Evolutionary conservation across 2,888 invertebrate species (phyloP).

Genomic region (Rhorus exstirpatorius): DNA sequence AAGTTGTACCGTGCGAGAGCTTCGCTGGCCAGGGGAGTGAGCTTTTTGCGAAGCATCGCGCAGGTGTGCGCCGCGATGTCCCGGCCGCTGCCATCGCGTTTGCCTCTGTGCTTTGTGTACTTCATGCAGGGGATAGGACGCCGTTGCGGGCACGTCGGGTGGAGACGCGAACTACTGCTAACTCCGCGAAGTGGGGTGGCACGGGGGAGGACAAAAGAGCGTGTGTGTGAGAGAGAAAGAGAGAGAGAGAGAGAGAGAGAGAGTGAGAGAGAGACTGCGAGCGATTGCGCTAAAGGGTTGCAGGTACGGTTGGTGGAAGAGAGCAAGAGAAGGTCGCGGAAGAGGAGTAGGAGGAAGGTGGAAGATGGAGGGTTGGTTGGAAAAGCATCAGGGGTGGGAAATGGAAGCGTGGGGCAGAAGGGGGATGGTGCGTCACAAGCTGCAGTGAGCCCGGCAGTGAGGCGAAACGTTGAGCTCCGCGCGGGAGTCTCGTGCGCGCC

Average conservation of each 20-base stretch:
- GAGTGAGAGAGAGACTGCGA: slow-evolving; percentile 60
- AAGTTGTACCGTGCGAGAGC: slow-evolving; percentile 25
- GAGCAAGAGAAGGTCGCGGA: slow-evolving; percentile 45
- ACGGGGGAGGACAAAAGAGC: slow-evolving; percentile 62
- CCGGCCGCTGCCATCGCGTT: slow-evolving; percentile 79
- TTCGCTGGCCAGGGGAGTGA: background rate
- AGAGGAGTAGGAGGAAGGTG: slow-evolving; percentile 63
- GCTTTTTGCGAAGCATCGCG: slow-evolving; percentile 72
- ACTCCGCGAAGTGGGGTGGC: slow-evolving; percentile 44
- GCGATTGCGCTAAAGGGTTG: slow-evolving; percentile 70
- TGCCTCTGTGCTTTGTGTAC: slow-evolving; percentile 75
- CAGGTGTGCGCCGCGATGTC: slow-evolving; percentile 81
- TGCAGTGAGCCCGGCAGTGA: slow-evolving; percentile 85
- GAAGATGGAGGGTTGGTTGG: slow-evolving; percentile 68
- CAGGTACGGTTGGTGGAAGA: slow-evolving; percentile 64
- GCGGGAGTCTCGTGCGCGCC: slow-evolving; percentile 84
- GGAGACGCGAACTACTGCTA: slow-evolving; percentile 63
- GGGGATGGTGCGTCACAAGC: slow-evolving; percentile 84
- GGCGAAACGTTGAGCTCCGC: slow-evolving; percentile 85
- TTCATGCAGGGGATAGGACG: slow-evolving; percentile 74
- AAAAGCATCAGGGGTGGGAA: slow-evolving; percentile 71
- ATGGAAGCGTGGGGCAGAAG: slow-evolving; percentile 69
- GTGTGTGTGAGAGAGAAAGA: slow-evolving; percentile 68
- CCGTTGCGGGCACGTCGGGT: slow-evolving; percentile 72
- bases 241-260: slow-evolving; percentile 60